Conservation (phyloP, 2,888 invertebrate genomes). For the Eupithecia subfuscata region DNA sequence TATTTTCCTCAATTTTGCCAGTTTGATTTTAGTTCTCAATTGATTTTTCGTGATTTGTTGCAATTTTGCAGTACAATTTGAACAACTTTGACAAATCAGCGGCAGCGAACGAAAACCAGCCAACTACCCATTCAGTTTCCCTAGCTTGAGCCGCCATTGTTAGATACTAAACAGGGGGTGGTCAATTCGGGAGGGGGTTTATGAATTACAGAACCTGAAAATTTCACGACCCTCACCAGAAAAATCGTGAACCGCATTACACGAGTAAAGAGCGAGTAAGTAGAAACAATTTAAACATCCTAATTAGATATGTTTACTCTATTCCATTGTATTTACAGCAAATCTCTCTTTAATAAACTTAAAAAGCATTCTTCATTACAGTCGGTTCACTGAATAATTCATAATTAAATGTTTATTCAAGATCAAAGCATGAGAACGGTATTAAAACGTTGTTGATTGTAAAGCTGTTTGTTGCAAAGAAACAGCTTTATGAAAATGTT, state of each 20-base stretch:
- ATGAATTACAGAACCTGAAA: background rate
- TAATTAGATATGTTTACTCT: background rate
- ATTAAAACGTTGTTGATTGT: conserved; percentile 33
- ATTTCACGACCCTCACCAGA: background rate
- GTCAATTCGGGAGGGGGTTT: background rate
- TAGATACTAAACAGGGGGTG: background rate
- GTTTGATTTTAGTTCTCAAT: no score
- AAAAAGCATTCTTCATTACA: conserved; percentile 31
- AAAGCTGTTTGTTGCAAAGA: conserved; percentile 26
- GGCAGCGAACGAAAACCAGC: no score
- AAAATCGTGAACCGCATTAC: background rate
- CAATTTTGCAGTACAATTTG: background rate
- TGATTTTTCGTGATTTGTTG: no score
- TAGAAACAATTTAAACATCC: background rate
- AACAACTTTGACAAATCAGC: background rate
- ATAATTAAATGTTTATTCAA: conserved; percentile 37
- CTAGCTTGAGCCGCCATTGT: background rate
- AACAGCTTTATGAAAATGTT: conserved; percentile 21
- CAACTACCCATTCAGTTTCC: background rate
- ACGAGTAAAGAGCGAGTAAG: no score
- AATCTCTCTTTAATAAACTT: conserved; percentile 14
- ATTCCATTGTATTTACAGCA: conserved; percentile 2
- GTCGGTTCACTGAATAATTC: conserved; percentile 31
- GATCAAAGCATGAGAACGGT: conserved; percentile 37
- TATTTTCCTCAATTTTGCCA: no score